Evolutionary conservation across 2,113 vertebrate species (phyloP).

Genomic region (Hyperoodon ampullatus): DNA sequence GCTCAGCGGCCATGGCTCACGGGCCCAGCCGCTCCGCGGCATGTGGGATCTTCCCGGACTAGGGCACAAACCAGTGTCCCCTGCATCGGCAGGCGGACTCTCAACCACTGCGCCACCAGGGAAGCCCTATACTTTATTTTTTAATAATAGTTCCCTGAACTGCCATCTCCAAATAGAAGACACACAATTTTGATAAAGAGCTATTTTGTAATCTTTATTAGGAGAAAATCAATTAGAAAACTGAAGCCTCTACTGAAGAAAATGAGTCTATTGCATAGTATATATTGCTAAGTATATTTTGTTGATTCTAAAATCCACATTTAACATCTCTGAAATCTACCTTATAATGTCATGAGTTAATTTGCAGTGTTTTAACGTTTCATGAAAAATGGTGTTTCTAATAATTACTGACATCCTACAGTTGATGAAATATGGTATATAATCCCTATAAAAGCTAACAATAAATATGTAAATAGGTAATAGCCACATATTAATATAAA

Average conservation of each 20-base stretch:
- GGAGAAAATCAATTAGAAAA: neutral
- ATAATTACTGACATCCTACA: neutral
- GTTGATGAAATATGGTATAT: neutral
- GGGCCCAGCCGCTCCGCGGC: too few relatives aligned
- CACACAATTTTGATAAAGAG: neutral
- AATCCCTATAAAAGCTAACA: neutral
- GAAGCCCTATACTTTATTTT: neutral
- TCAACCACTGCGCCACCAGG: too few relatives aligned
- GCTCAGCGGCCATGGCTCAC: too few relatives aligned
- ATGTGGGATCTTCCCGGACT: too few relatives aligned
- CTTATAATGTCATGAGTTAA: neutral
- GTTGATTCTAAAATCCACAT: neutral
- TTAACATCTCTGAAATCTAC: neutral
- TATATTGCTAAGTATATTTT: neutral
- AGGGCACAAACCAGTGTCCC: too few relatives aligned
- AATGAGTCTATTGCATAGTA: neutral
- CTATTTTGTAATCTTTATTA: neutral
- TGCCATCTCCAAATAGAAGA: neutral
- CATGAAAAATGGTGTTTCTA: neutral
- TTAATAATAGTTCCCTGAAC: neutral
- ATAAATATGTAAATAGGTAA: neutral
- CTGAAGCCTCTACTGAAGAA: neutral
- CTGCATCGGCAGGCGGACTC: too few relatives aligned
- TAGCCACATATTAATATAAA: neutral
- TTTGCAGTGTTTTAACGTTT: neutral